Percentiles rank a stretch among this genome's conserved stretches.
These are phyloP conservation scores for Melanerpes aurifrons DNA, from an alignment of 2,113 vertebrate genomes.

Conservation along the genomic window DNA sequence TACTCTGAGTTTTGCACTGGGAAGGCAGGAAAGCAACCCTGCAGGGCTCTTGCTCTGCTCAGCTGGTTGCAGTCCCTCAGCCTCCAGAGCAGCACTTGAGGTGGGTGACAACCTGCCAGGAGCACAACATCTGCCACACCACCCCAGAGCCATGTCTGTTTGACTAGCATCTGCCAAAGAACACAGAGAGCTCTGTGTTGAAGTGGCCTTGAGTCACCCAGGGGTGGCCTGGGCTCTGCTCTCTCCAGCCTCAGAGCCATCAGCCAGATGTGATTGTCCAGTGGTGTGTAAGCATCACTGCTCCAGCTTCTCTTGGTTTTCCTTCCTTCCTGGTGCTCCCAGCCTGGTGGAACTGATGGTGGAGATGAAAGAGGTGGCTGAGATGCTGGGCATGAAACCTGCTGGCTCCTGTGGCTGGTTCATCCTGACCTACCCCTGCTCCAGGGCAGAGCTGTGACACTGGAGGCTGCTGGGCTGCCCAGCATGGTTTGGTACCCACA, in stretches of 20 bases:
- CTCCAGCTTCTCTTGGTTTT: neutral
- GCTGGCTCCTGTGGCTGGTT: neutral
- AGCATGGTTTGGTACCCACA: neutral
- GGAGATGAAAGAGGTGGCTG: neutral
- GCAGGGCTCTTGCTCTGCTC: neutral
- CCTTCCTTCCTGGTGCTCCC: neutral
- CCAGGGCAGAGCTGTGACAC: neutral
- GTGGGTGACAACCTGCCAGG: neutral
- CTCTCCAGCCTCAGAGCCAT: neutral
- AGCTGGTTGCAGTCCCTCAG: neutral
- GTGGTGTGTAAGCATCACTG: rapidly evolving
- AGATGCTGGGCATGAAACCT: neutral
- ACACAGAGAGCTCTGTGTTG: neutral
- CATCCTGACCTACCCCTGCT: neutral
- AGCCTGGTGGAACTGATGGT: neutral
- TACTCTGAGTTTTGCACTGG: neutral
- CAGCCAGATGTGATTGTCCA: neutral
- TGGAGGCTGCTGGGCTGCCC: rapidly evolving
- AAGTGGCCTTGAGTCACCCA: neutral
- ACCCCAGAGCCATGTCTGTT: neutral
- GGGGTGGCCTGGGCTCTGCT: neutral
- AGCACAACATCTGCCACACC: neutral
- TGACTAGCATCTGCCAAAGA: rapidly evolving
- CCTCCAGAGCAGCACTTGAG: neutral
- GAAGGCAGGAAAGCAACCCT: neutral